Base-by-base conservation (phyloP, 2,888 invertebrate genomes). In the Volucella zonaria region DNA sequence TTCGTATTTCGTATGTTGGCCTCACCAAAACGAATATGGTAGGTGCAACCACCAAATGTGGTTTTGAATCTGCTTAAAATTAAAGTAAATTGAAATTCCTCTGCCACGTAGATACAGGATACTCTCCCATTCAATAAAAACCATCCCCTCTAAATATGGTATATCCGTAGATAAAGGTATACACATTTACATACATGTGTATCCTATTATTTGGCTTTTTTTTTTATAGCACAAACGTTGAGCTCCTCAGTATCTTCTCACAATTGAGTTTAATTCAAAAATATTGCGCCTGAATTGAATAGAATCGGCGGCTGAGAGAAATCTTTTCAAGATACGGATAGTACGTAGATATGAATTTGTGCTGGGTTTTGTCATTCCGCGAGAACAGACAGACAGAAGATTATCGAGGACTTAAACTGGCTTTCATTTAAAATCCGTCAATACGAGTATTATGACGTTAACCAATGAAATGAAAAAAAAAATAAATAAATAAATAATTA, bases 401-500 rank as follows among this genome's bases (percentile, higher is more conserved):
- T 73, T 73, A 62, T 62, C 61, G 45, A 38, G 38, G 43, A 62
- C 61, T 73, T 62, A 61, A 52, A 52, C 51, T 52, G 73, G 73
- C 61, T 61, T 73, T 62, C 61, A 45, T 62, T 61, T 62, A 15
- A 73, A 73, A 73, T 23, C 61, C 73, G 61, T 9, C 14, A 73
- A 43, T 52, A n/a, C n/a, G n/a, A n/a, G n/a, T n/a, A 73, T 62
- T 61, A 73, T 51, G 73, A 52, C 45, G 45, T 61, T 73, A 52
- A 52, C 52, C 67, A 67, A 73, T 62, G 56, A 54, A 68, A 68
- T 56, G 52, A 18, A 38, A 62, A 62, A n/a, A n/a, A n/a, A n/a
- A n/a, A n/a, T n/a, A n/a, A n/a, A n/a, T n/a, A n/a, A n/a, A n/a
- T n/a, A n/a, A 73, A 73, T 62, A 73, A 73, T 73, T 73, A 62